These are phyloP conservation scores for Leptinotarsa lineolata DNA, from an alignment of 1,140 invertebrate species.

Conservation along the genomic window DNA sequence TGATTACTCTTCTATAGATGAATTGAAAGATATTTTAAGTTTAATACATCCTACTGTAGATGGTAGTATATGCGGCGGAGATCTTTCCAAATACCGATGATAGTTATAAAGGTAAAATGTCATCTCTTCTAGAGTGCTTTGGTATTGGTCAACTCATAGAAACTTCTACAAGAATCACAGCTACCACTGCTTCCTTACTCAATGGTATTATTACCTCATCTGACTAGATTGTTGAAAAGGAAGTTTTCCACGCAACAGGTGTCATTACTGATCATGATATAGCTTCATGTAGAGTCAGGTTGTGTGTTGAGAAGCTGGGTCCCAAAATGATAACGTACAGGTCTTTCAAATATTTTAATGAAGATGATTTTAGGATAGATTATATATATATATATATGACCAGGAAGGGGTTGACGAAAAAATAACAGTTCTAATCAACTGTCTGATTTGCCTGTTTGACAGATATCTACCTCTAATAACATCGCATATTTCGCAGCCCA, in stretches of 20 bases:
- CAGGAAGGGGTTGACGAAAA: slow-evolving; percentile 14
- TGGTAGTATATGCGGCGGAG: slow-evolving; percentile 5
- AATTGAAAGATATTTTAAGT: too few species aligned
- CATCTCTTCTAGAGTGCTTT: slow-evolving; percentile 15
- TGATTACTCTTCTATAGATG: too few species aligned
- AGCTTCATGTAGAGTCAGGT: slow-evolving; percentile 14
- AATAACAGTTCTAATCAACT: slow-evolving; percentile 9
- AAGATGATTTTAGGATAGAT: slow-evolving; percentile 14
- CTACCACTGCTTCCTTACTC: slow-evolving; percentile 6
- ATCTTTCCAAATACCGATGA: slow-evolving; percentile 16
- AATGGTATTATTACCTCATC: slow-evolving; percentile 10
- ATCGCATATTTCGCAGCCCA: slow-evolving; percentile 12
- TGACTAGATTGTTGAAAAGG: slow-evolving; percentile 17
- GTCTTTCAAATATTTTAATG: slow-evolving; percentile 16
- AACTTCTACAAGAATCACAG: slow-evolving; percentile 11
- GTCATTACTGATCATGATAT: slow-evolving; percentile 16
- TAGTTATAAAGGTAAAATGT: slow-evolving; percentile 14
- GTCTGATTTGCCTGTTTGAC: slow-evolving; percentile 17
- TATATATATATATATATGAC: slow-evolving; percentile 15
- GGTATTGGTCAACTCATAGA: slow-evolving; percentile 17
- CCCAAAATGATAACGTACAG: slow-evolving; percentile 11
- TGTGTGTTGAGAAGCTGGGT: slow-evolving; percentile 13
- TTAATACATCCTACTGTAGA: too few species aligned
- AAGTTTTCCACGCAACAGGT: slow-evolving; percentile 14
- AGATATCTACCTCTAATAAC: slow-evolving; percentile 17